Evolutionary conservation across 2,113 vertebrate species (phyloP).

Genomic region (Corythaeola cristata): DNA sequence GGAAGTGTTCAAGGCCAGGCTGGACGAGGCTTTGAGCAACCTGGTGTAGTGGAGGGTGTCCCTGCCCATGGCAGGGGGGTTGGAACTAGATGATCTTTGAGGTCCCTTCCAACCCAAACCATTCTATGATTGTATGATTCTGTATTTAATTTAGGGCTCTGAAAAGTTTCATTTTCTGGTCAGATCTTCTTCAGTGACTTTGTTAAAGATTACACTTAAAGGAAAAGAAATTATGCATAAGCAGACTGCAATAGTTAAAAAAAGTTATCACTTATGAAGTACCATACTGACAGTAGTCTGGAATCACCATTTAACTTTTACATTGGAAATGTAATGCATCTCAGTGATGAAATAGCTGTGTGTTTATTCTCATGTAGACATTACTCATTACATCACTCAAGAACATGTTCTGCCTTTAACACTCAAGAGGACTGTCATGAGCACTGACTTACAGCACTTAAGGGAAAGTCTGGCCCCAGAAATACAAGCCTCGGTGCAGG

Average conservation of each 20-base stretch:
- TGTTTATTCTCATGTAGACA: background rate
- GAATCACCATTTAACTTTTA: background rate
- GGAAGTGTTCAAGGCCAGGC: too few species aligned
- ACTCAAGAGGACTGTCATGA: background rate
- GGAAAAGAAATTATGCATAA: background rate
- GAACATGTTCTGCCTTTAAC: background rate
- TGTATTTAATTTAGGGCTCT: background rate
- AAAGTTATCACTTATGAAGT: background rate
- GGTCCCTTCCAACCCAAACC: too few species aligned
- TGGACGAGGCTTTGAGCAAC: too few species aligned
- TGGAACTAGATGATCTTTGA: too few species aligned
- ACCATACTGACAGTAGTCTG: background rate
- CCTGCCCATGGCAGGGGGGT: too few species aligned
- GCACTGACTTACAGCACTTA: constrained; percentile 13
- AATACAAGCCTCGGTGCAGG: background rate
- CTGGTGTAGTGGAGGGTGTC: too few species aligned
- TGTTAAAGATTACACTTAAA: background rate
- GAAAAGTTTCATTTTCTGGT: background rate
- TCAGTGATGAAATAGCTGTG: background rate
- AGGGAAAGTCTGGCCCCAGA: background rate
- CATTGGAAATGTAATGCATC: background rate
- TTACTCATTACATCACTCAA: background rate
- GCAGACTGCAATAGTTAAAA: background rate
- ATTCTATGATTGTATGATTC: too few species aligned
- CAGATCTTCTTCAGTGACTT: background rate